phyloP scores from a whole-genome alignment of 1,140 invertebrate species.

The Cherax quadricarinatus region DNA sequence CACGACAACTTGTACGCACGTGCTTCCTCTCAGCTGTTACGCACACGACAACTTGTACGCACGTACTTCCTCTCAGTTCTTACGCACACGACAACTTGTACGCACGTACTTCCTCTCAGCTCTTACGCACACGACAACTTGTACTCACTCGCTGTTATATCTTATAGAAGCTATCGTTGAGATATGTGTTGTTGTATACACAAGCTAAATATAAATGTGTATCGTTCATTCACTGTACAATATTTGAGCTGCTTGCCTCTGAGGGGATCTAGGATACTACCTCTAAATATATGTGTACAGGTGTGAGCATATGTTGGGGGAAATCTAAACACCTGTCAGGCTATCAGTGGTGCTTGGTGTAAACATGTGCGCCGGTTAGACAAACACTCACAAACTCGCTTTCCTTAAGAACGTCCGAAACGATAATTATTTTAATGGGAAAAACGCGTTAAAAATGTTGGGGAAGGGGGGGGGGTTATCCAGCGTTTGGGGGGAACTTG shows the following conservation, averaged over 20 bases:
- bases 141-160: neutral
- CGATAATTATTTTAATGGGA: too few species aligned
- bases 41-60: too few species aligned
- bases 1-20: too few species aligned
- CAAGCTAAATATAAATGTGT: neutral
- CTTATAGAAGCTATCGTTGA: neutral
- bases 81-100: neutral
- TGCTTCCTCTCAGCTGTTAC: too few species aligned
- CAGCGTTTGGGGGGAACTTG: too few species aligned
- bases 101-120: too few species aligned
- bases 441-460: too few species aligned
- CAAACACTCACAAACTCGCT: too few species aligned
- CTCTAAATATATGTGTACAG: neutral
- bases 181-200: neutral
- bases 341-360: neutral
- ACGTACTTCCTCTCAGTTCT: neutral
- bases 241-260: neutral
- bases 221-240: neutral
- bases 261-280: neutral
- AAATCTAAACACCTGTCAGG: neutral
- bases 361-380: neutral
- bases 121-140: neutral
- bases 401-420: too few species aligned
- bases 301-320: slow-evolving; percentile 1
- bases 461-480: too few species aligned